Percentiles rank a stretch among this genome's conserved stretches.
Evolutionary conservation across 2,113 vertebrate genomes (phyloP).

Genomic region (Canis aureus): DNA sequence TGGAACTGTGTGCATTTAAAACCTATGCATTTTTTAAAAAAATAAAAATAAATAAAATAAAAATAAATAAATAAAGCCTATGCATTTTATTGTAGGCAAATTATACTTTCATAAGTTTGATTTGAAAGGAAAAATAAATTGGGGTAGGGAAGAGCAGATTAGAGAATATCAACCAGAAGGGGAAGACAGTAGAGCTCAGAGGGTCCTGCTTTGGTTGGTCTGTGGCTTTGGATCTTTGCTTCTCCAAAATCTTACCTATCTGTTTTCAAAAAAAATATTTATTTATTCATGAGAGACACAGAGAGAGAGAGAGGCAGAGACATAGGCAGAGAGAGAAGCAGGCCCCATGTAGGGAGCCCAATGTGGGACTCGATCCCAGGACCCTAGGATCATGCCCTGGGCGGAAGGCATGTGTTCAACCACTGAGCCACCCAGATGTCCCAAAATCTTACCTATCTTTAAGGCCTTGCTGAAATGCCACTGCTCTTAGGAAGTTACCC

Average conservation of each 20-base stretch:
- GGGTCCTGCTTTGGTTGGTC: background rate
- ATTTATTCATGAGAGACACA: no score
- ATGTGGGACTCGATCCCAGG: no score
- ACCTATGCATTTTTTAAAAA: background rate
- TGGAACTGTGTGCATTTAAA: background rate
- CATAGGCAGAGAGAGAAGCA: no score
- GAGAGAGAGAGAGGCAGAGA: no score
- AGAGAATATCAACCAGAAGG: background rate
- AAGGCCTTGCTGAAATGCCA: background rate
- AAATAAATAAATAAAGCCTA: background rate
- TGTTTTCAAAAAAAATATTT: background rate
- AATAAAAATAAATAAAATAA: no score
- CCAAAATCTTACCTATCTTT: background rate
- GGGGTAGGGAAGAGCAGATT: background rate
- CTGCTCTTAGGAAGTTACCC: background rate
- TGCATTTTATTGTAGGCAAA: background rate
- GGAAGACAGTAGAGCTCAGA: background rate
- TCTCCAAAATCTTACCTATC: background rate
- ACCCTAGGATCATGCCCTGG: no score
- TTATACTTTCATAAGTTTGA: background rate
- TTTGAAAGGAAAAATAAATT: constrained; percentile 25
- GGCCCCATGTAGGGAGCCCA: no score
- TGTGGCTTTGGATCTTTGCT: background rate
- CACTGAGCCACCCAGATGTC: no score
- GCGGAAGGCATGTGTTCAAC: no score